A percentile compares a stretch with the other conserved stretches of the same genome.
These are phyloP conservation scores for Boloria euphrosyne DNA, from an alignment of 2,888 invertebrate genomes.

Conservation along the genomic window DNA sequence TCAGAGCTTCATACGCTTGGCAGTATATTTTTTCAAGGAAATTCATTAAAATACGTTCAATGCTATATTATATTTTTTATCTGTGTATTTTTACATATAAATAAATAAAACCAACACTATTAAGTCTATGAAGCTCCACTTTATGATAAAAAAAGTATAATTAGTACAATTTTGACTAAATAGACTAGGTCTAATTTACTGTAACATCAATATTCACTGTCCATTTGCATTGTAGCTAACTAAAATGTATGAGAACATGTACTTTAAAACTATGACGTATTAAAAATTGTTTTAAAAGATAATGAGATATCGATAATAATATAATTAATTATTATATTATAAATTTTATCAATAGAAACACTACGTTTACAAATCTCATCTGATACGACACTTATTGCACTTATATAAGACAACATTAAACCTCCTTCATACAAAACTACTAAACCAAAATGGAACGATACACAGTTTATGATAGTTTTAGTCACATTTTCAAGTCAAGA, in stretches of 20 bases:
- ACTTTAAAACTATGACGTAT: constrained; percentile 8
- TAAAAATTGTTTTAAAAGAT: neutral
- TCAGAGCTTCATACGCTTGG: constrained; percentile 10
- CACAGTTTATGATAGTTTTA: neutral
- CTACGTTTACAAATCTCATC: constrained; percentile 11
- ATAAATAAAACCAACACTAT: constrained; percentile 12
- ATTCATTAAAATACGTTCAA: neutral
- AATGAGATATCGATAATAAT: constrained; percentile 1
- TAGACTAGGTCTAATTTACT: constrained; percentile 23
- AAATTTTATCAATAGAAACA: constrained; percentile 10
- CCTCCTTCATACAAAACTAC: neutral
- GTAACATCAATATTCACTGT: constrained; percentile 4
- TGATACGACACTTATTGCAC: constrained; percentile 11
- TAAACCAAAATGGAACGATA: neutral
- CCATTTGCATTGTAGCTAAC: constrained; percentile 1
- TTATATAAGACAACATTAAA: neutral
- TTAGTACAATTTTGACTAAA: constrained; percentile 14
- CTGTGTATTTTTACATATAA: neutral
- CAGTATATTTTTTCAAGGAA: neutral
- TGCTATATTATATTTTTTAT: neutral
- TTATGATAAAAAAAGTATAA: neutral
- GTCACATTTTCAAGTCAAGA: constrained; percentile 1
- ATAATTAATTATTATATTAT: neutral
- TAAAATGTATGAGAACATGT: neutral
- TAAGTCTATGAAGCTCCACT: constrained; percentile 15